Evolutionary conservation across 2,888 invertebrate species (phyloP), one percentile per base, ranked within the genome.

Genomic region (Lasiommata megera): DNA sequence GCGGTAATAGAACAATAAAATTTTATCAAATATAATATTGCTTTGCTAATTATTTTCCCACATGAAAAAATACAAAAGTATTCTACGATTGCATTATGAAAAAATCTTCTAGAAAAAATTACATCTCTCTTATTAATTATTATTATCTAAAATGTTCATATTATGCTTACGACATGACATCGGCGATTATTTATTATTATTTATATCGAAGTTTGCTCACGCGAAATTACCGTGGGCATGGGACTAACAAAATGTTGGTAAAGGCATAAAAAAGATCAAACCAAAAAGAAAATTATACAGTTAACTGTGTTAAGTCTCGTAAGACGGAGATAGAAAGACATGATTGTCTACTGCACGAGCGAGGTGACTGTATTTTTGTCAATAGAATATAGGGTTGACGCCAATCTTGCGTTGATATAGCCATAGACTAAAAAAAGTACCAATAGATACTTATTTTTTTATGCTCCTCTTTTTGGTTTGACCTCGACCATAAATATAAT

Each of bases 51-150:
- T 73, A 44, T 60, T 58, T 63, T 79, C 72, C 75, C 46, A 46
- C 46, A 77, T 88, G 87, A 82, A 90, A 88, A 89, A 90, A 88
- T 89, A 88, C 88, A 90, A 90, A 90, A 90, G 82, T 85, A 83
- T 78, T 77, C 79, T 82, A 84, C 72, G 76, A 77, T 79, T 79
- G 84, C 77, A 70, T 80, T 84, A 83, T 72, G 77, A 82, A 82
- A 82, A 82, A 84, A 80, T 79, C 71, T 73, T 81, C 82, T 87
- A 86, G 82, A 85, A 88, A 86, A 86, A 84, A 81, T 80, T 82
- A 84, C 82, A 82, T 81, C 79, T 83, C 77, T 79, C 78, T 79
- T 77, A 61, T 55, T 18, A 29, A 74, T 73, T 61, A 68, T 73
- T 61, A 68, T 31, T 68, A 69, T 67, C 80, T 81, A 80, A 52